Percentiles rank a stretch among this genome's conserved stretches.
Conservation (phyloP, 2,888 invertebrate genomes). For the Acanthosepion pharaonis region DNA sequence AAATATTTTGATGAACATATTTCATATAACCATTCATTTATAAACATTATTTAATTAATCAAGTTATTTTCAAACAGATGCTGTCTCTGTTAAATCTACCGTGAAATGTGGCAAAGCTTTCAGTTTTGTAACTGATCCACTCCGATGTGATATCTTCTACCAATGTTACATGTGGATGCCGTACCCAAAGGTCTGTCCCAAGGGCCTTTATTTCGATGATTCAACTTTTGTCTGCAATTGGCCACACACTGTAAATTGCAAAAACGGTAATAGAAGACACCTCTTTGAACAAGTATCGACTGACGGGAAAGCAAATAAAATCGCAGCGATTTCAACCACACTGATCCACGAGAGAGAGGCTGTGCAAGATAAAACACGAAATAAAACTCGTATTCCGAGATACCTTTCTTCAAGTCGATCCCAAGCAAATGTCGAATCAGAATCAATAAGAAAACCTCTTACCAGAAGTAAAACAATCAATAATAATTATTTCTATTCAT, state of each 20-base stretch:
- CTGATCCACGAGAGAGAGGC: neutral
- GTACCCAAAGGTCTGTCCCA: constrained; percentile 49
- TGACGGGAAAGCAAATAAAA: neutral
- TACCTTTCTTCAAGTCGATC: neutral
- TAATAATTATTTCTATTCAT: neutral
- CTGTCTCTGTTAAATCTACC: neutral
- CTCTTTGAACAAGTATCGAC: neutral
- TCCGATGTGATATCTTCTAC: constrained; percentile 53
- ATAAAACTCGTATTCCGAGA: neutral
- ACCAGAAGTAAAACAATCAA: neutral
- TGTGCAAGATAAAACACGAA: neutral
- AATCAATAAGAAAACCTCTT: neutral
- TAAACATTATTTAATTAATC: neutral
- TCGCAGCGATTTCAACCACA: neutral
- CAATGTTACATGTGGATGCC: constrained; percentile 52
- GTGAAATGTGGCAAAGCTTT: constrained; percentile 49
- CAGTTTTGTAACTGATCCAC: constrained; percentile 52
- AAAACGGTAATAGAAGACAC: constrained; percentile 48
- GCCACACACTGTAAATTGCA: constrained; percentile 54
- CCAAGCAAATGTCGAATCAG: neutral
- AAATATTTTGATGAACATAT: neutral
- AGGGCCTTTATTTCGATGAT: constrained; percentile 51
- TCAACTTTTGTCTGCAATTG: constrained; percentile 54
- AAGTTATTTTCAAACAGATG: neutral
- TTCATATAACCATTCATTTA: neutral